Percentiles rank a stretch among this genome's conserved stretches.
These are phyloP conservation scores for Platichthys flesus DNA, from an alignment of 2,113 vertebrate species.

Conservation along the genomic window DNA sequence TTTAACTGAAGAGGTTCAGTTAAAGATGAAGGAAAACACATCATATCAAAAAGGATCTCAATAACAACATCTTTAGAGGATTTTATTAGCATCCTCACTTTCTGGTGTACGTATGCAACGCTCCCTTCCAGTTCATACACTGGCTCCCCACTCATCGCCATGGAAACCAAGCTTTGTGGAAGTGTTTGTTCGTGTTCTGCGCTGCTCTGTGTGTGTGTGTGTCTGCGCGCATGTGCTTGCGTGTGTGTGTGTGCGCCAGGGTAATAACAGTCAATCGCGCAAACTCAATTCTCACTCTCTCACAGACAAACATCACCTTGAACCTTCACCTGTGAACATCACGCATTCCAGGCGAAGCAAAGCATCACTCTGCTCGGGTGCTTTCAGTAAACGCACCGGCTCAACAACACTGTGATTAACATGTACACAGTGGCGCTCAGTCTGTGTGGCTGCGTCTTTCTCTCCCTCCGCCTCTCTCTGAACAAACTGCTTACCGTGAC, in stretches of 20 bases:
- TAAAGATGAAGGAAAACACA: neutral
- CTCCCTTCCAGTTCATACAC: conserved; percentile 27
- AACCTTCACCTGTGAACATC: conserved; percentile 29
- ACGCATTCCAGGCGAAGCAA: conserved; percentile 15
- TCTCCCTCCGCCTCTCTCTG: neutral
- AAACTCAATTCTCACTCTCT: conserved; percentile 27
- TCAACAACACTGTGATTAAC: conserved; percentile 2
- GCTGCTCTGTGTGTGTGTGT: conserved; percentile 6
- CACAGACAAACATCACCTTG: conserved; percentile 45
- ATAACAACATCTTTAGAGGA: neutral
- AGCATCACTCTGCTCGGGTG: conserved; percentile 9
- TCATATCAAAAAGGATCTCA: neutral
- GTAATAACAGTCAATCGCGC: conserved; percentile 46
- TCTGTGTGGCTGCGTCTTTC: conserved; percentile 20
- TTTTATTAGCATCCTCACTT: conserved; percentile 11
- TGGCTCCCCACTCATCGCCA: conserved; percentile 51
- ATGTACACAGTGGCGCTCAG: neutral
- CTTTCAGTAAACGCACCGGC: conserved; percentile 17
- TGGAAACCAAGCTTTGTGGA: conserved; percentile 57
- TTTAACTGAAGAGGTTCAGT: neutral
- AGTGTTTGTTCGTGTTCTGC: conserved; percentile 45
- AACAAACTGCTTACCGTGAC: conserved; percentile 49
- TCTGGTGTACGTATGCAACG: conserved; percentile 14
- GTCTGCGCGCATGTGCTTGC: neutral
- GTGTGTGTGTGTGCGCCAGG: neutral